Conservation (phyloP, 1,140 invertebrate species). For the Heterodera carotae region DNA sequence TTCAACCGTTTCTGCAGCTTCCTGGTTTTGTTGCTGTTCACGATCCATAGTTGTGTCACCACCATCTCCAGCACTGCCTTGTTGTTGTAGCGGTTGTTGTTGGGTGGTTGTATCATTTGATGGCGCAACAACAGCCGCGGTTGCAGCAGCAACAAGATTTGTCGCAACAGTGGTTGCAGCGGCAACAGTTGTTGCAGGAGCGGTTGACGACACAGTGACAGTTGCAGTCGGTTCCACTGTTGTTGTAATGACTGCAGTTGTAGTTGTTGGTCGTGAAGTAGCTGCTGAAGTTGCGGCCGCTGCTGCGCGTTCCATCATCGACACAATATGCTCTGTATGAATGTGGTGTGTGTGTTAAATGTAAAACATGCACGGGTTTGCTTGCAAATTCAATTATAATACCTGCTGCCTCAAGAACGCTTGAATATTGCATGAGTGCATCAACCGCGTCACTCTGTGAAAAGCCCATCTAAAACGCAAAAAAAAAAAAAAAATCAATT, state of each 20-base stretch:
- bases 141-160: conserved; percentile 11
- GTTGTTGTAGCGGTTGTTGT: too few relatives aligned
- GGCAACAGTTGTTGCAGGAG: conserved; percentile 1
- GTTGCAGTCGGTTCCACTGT: neutral
- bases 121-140: neutral
- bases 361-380: too few relatives aligned
- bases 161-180: neutral
- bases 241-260: neutral
- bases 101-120: neutral
- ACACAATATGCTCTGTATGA: neutral
- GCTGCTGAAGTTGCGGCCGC: conserved; percentile 26
- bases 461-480: conserved; percentile 30
- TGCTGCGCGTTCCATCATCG: conserved; percentile 6
- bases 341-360: neutral
- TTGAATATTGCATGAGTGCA: conserved; percentile 31
- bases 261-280: conserved; percentile 8
- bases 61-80: neutral
- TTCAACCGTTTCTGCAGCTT: neutral
- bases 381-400: too few relatives aligned
- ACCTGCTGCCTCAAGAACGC: conserved; percentile 38
- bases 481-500: neutral
- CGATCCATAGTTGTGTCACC: neutral
- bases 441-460: conserved; percentile 45
- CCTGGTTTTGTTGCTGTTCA: neutral
- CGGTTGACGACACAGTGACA: neutral